phyloP scores from a whole-genome alignment of 30 jellyfish, hydroid and myxozoan genomes.

The Aurelia sp. region DNA sequence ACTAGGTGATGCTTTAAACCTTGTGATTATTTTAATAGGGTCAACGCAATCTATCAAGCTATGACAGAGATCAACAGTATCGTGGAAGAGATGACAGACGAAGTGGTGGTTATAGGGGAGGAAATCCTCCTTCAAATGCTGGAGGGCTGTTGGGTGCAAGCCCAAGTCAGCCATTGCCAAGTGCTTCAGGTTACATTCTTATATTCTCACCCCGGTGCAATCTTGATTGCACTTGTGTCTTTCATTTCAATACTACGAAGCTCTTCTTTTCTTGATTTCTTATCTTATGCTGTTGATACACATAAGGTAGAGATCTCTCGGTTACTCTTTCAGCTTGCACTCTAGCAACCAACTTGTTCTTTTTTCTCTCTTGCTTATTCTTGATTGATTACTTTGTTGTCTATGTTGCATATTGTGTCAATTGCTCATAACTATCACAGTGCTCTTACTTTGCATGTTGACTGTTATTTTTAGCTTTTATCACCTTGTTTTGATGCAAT shows the following conservation, averaged over 20 bases:
- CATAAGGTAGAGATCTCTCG: too few species aligned
- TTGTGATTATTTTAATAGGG: conserved; percentile 60
- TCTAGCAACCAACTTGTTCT: too few species aligned
- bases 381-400: too few species aligned
- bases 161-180: conserved; percentile 55
- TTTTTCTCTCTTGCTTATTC: too few species aligned
- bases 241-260: background rate
- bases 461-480: too few species aligned
- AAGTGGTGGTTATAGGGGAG: conserved; percentile 67
- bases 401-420: too few species aligned
- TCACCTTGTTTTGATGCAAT: too few species aligned
- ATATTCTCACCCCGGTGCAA: conserved; percentile 3
- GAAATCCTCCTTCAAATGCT: conserved; percentile 38
- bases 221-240: background rate
- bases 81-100: conserved; percentile 76
- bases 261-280: background rate
- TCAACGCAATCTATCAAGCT: conserved; percentile 38
- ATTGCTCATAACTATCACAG: too few species aligned
- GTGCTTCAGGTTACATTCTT: conserved; percentile 38
- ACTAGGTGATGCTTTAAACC: conserved; percentile 1
- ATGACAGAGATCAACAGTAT: conserved; percentile 51
- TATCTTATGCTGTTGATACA: too few species aligned
- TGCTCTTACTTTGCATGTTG: too few species aligned
- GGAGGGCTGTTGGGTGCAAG: conserved; percentile 83
- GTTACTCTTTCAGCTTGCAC: too few species aligned